A percentile compares a stretch with the other conserved stretches of the same genome.
phyloP scores from a whole-genome alignment of 2,113 vertebrate species.

The Oophaga pumilio region DNA sequence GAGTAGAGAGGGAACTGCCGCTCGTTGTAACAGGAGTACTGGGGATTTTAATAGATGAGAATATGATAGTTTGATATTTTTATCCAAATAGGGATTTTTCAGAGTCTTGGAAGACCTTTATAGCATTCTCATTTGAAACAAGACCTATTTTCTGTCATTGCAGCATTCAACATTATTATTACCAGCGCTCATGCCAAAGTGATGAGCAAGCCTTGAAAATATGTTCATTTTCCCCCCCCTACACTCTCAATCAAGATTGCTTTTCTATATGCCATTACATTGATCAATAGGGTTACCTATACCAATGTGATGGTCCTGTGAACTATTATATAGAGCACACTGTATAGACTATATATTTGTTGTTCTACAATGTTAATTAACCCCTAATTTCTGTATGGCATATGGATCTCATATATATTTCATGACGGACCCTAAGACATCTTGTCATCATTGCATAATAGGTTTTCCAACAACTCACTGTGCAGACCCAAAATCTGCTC shows the following conservation, averaged over 20 bases:
- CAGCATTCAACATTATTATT: too few species aligned
- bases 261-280: neutral
- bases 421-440: conserved; percentile 12
- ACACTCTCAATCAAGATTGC: neutral
- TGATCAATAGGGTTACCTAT: neutral
- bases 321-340: neutral
- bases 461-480: neutral
- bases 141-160: neutral
- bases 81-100: neutral
- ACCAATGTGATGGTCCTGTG: neutral
- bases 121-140: neutral
- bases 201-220: neutral
- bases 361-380: neutral
- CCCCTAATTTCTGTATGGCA: neutral
- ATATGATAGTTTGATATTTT: too few species aligned
- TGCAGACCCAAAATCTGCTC: conserved; percentile 3
- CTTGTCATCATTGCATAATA: neutral
- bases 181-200: neutral
- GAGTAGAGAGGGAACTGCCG: neutral
- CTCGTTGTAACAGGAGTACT: too few species aligned
- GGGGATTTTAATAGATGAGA: too few species aligned
- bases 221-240: neutral
- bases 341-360: neutral
- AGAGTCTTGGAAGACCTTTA: neutral
- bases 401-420: conserved; percentile 13